A percentile compares a stretch with the other conserved stretches of the same genome.
Evolutionary conservation across 2,888 invertebrate genomes (phyloP).

Genomic region (Embidobia sp.): DNA sequence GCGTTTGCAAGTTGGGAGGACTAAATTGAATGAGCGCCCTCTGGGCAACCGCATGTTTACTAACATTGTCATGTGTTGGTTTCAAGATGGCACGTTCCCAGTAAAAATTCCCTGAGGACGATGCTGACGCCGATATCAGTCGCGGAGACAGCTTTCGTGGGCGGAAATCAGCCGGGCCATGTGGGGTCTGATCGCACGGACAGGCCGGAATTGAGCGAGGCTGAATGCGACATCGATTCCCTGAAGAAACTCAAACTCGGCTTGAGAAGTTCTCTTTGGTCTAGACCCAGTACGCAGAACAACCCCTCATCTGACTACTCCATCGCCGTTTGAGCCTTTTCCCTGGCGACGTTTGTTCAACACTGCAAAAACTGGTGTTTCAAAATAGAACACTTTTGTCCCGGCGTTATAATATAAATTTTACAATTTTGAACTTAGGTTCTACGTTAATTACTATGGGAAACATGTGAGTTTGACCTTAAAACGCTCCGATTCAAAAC

Average conservation of each 20-base stretch:
- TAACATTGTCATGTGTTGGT: too few species aligned
- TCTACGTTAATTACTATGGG: too few species aligned
- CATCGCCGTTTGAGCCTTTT: conserved; percentile 85
- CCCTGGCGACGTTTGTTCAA: background rate
- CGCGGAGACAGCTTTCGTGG: conserved; percentile 83
- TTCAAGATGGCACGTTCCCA: conserved; percentile 83
- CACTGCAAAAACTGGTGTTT: too few species aligned
- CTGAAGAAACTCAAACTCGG: conserved; percentile 88
- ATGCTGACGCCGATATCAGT: conserved; percentile 85
- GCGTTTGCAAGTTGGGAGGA: too few species aligned
- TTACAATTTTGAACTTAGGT: too few species aligned
- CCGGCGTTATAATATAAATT: too few species aligned
- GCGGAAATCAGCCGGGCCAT: conserved; percentile 73
- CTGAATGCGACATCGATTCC: conserved; percentile 89
- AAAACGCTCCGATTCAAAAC: too few species aligned
- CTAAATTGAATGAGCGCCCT: too few species aligned
- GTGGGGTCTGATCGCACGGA: conserved; percentile 79
- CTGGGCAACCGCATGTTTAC: too few species aligned
- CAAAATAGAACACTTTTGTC: too few species aligned
- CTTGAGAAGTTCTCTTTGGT: conserved; percentile 87
- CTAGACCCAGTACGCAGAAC: conserved; percentile 84
- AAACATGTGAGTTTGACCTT: too few species aligned
- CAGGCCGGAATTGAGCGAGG: conserved; percentile 86
- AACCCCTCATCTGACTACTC: conserved; percentile 88
- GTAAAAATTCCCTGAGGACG: conserved; percentile 84